Base-by-base conservation (phyloP, 23 tunicate genomes). In the Halocynthia aurantium region DNA sequence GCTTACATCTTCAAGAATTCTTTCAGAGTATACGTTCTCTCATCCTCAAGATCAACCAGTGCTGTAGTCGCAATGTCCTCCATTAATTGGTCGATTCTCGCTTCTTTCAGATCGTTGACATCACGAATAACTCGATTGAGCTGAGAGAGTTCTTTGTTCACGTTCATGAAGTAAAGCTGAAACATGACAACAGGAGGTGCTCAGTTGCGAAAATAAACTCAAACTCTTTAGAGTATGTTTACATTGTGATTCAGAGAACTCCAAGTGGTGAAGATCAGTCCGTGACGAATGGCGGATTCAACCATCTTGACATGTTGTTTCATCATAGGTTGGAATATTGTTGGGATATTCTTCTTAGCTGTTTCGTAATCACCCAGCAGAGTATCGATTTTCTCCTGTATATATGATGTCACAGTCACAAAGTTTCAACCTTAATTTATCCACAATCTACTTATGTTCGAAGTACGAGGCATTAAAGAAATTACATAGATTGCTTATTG, bases 211-310 rank as follows among this genome's bases (percentile, higher is more conserved):
- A 31, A 31, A 31, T 31, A 31, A 7, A 31, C 44, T 31, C 44
- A 18, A 15, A n/a, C 12, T 18, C 19, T 15, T 0, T 68, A 68
- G 31, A 68, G 21, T 13, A 68, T 17, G 44, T 62, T 73, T 52
- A 88, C 94, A 70, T 90, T 80, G 64, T 94, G 95, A 74, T 88
- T 94, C 63, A 94, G 87, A 8, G 96, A 88, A 85, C 83, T 88
- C 99, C 99, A 94, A 7, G 99, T 88, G 52, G 84, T 82, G 73
- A 84, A 88, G 7, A 94, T 80, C 21, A 94, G 84, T 2, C 99
- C 99, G 65, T 88, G 89, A 55, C 90, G 66, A 7, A 94, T 74
- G 9, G 90, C 90, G 4, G 83, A 68, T 31, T 88, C 91, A 21
- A 94, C 95, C 66, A 84, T 76, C 72, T 88, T 84, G 40, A 87